Evolutionary conservation across 2,797 vertebrate genomes (phyloP).

Genomic region (Arctocebus calabarensis): DNA sequence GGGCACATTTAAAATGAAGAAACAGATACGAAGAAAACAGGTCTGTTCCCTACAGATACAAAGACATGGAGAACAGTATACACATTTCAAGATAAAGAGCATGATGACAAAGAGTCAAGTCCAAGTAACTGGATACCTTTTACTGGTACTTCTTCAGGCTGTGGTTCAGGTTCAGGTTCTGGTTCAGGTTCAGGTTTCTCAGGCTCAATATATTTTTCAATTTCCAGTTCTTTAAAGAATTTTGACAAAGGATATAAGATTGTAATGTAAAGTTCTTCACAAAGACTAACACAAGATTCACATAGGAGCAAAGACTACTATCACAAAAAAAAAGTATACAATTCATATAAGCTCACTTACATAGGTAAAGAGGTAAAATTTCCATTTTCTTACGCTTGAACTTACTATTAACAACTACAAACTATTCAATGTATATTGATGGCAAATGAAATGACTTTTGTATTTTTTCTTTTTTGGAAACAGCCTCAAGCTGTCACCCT

Average conservation of each 20-base stretch:
- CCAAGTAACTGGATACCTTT: slow-evolving; percentile 84
- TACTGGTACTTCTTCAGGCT: slow-evolving; percentile 85
- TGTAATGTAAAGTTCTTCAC: slow-evolving; percentile 64
- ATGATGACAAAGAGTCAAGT: slow-evolving; percentile 46
- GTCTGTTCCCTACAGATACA: slow-evolving; percentile 30
- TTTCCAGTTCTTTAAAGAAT: slow-evolving; percentile 89
- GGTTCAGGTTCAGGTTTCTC: slow-evolving; percentile 84
- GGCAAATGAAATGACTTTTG: slow-evolving; percentile 7
- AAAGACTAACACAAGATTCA: slow-evolving; percentile 67
- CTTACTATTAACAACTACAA: neutral
- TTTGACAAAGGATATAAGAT: slow-evolving; percentile 83
- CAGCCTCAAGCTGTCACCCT: too few relatives aligned
- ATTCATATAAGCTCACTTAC: neutral
- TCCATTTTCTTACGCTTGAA: slow-evolving; percentile 25
- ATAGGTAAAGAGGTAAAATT: slow-evolving; percentile 37
- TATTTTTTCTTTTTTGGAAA: too few relatives aligned
- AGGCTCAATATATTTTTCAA: slow-evolving; percentile 82
- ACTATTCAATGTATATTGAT: neutral
- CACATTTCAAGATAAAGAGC: slow-evolving; percentile 72
- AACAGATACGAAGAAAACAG: neutral
- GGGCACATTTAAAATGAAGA: slow-evolving; percentile 58
- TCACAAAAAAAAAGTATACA: slow-evolving; percentile 60
- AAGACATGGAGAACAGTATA: neutral
- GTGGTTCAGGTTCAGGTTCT: slow-evolving; percentile 83
- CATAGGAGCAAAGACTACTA: slow-evolving; percentile 60